Evolutionary conservation across 2,113 vertebrate genomes (phyloP).

Genomic region (Tenrec ecaudatus): DNA sequence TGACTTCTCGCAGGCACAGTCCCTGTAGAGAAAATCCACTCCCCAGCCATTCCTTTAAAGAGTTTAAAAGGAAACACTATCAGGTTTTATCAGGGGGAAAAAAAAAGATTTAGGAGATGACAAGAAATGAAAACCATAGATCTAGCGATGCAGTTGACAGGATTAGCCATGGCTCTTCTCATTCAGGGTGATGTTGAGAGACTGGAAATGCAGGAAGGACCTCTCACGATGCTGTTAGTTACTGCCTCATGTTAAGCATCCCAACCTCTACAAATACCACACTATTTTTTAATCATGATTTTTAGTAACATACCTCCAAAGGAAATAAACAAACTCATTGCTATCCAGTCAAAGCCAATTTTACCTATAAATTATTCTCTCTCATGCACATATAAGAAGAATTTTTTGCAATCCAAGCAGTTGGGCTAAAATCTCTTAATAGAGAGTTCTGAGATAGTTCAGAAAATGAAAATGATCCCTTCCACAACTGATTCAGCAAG

Average conservation of each 20-base stretch:
- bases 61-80: background rate
- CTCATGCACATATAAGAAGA: background rate
- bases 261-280: background rate
- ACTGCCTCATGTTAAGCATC: background rate
- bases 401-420: background rate
- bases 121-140: background rate
- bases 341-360: too few species aligned
- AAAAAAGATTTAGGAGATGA: constrained; percentile 15
- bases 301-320: background rate
- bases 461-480: constrained; percentile 2
- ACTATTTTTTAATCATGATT: background rate
- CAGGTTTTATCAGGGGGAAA: background rate
- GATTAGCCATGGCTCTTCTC: background rate
- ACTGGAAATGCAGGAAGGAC: background rate
- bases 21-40: background rate
- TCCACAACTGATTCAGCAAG: background rate
- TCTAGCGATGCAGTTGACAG: background rate
- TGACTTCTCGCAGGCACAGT: too few species aligned
- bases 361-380: background rate
- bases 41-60: background rate
- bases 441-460: background rate
- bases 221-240: background rate
- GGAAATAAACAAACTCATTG: too few species aligned
- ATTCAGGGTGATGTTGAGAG: background rate
- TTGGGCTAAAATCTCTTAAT: background rate